Conservation (phyloP, 2,113 vertebrate species). For the Setophaga kirtlandii region DNA sequence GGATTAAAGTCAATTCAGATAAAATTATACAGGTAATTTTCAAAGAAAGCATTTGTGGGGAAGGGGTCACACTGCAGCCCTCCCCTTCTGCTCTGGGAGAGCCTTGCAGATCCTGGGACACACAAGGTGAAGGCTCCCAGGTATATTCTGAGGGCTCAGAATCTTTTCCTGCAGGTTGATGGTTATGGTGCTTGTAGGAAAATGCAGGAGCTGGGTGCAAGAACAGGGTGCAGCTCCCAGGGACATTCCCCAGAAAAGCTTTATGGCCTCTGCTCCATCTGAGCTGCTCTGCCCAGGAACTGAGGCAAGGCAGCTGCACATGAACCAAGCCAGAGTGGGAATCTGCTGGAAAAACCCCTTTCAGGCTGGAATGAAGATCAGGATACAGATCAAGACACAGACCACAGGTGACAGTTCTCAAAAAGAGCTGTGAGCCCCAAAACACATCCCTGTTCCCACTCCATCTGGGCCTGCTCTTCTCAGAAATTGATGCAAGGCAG, state of each 20-base stretch:
- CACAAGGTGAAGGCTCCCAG: not conserved
- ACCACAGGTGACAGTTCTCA: not conserved
- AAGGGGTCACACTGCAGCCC: not conserved
- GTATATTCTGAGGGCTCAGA: not conserved
- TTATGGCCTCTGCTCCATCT: not conserved
- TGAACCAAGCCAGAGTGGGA: accelerated
- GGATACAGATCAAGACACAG: not conserved
- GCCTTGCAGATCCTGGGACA: not conserved
- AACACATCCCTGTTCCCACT: not conserved
- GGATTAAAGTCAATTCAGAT: not conserved
- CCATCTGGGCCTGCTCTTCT: not conserved
- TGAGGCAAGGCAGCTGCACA: not conserved
- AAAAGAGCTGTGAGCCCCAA: not conserved
- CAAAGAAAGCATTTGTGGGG: not conserved
- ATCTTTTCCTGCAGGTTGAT: not conserved
- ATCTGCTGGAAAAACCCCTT: not conserved
- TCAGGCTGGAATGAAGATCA: no score
- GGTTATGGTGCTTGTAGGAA: not conserved
- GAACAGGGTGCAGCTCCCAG: not conserved
- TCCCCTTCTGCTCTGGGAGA: not conserved
- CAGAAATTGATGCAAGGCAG: not conserved
- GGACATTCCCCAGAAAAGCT: accelerated
- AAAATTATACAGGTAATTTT: not conserved
- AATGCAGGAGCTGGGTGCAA: not conserved
- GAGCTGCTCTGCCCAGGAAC: not conserved